phyloP scores from a whole-genome alignment of 2,888 invertebrate species.

The Exephanes ischioxanthus region DNA sequence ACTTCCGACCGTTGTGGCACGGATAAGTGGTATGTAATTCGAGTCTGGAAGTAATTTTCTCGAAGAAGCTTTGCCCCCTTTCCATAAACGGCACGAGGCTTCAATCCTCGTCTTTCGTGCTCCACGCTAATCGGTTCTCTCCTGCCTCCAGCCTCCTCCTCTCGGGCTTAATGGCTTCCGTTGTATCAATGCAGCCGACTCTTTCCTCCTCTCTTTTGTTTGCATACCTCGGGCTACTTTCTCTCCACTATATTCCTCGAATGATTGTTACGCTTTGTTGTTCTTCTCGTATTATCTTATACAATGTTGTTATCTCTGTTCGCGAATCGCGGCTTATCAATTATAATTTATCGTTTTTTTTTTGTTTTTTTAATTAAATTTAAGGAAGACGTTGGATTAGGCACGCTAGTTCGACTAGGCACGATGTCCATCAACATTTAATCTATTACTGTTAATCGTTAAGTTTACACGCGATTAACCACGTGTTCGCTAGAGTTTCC shows the following conservation, averaged over 20 bases:
- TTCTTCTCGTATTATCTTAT: slow-evolving; percentile 3
- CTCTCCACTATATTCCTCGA: neutral
- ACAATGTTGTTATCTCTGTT: slow-evolving; percentile 11
- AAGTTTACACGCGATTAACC: neutral
- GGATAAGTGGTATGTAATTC: slow-evolving; percentile 33
- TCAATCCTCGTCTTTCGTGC: slow-evolving; percentile 14
- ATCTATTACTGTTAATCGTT: neutral
- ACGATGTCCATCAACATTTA: slow-evolving; percentile 55
- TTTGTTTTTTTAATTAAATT: slow-evolving; percentile 22
- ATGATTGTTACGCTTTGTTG: neutral
- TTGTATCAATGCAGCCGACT: slow-evolving; percentile 30
- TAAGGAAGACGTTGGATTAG: slow-evolving; percentile 82
- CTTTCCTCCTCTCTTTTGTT: slow-evolving; percentile 28
- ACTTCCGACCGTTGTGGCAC: slow-evolving; percentile 41
- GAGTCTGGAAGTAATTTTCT: slow-evolving; percentile 27
- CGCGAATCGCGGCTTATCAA: neutral
- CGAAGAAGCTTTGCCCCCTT: slow-evolving; percentile 16
- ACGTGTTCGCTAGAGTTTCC: slow-evolving; percentile 26
- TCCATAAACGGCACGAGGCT: slow-evolving; percentile 27
- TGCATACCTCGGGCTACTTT: neutral
- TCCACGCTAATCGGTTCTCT: slow-evolving; percentile 12
- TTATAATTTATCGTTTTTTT: slow-evolving; percentile 11
- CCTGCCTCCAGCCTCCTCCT: neutral
- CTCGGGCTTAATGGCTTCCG: slow-evolving; percentile 57
- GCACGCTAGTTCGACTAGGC: slow-evolving; percentile 76